Evolutionary conservation across 2,113 vertebrate genomes (phyloP), one percentile per base, ranked within the genome.

Genomic region (Nothobranchius kuhntae): DNA sequence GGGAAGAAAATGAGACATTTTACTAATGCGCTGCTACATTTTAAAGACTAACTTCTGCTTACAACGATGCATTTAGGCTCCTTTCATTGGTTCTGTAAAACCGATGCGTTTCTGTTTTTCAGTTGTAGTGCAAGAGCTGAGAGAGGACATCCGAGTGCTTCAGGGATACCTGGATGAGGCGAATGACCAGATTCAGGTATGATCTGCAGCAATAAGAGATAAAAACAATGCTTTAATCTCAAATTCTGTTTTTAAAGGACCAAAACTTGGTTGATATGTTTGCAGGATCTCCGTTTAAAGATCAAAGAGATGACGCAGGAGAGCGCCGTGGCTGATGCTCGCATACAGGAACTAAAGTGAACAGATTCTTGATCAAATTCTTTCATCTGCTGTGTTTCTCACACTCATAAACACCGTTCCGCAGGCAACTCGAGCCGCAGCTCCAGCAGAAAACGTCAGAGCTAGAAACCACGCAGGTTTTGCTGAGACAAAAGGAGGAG

Each of bases 321-420:
- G 57, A 89, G 84, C 40, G 59, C 70, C 9, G 88, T 89, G 13
- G 55, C 92, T 67, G 90, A 91, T 69, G 93, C 90, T 72, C 86
- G 94, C 24, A 67, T 92, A 48, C 88, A 93, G 78, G 93, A 94
- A 85, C 86, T 95, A 54, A 90, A 93, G 96, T 98, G 94, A 52
- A 75, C 5, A 51, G 57, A 62, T 3, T 0, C 15, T 13, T 26
- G 48, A 15, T 59, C 2, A 2, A 3, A 4, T 54, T 50, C 4
- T 36, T 57, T 52, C 2, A 58, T 54, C 0, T 1, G 0, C 42
- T 57, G 7, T 13, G 0, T 13, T 8, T 15, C 4, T 53, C 13
- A 42, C 24, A 55, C 13, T 68, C 1, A 71, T 40, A 40, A 40
- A 8, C 11, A 30, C 12, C 78, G 77, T 53, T 74, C n/a, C 84